phyloP scores from a whole-genome alignment of 2,888 invertebrate genomes.

The Cartodere bifasciata region DNA sequence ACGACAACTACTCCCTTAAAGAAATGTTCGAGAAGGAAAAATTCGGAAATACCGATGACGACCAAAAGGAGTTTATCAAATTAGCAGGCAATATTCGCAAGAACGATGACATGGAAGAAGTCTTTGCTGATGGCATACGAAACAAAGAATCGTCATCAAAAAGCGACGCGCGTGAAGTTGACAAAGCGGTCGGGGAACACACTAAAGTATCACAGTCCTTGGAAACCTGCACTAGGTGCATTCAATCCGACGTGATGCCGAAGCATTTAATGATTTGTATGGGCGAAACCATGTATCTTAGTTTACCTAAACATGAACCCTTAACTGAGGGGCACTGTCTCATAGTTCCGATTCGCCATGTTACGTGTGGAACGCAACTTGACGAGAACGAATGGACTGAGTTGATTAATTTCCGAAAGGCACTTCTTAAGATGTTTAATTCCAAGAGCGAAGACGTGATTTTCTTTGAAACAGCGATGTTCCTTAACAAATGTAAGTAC shows the following conservation, averaged over 20 bases:
- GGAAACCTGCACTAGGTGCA: constrained; percentile 72
- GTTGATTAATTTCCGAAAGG: constrained; percentile 65
- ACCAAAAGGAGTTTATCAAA: constrained; percentile 67
- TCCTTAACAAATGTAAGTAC: constrained; percentile 45
- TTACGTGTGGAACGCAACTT: constrained; percentile 62
- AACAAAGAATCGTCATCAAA: constrained; percentile 35
- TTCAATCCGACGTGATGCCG: constrained; percentile 64
- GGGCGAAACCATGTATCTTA: constrained; percentile 71
- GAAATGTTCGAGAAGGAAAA: constrained; percentile 78
- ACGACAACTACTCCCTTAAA: constrained; percentile 74
- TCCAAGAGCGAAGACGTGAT: constrained; percentile 65
- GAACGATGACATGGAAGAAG: constrained; percentile 71
- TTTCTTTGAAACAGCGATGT: constrained; percentile 80
- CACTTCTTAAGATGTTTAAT: constrained; percentile 65
- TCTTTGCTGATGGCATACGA: constrained; percentile 39
- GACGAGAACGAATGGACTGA: constrained; percentile 95
- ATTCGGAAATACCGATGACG: constrained; percentile 64
- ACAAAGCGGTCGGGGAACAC: constrained; percentile 62
- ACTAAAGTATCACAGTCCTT: constrained; percentile 53
- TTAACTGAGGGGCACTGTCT: constrained; percentile 76
- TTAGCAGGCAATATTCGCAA: constrained; percentile 53
- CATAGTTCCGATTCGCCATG: constrained; percentile 74
- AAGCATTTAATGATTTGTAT: constrained; percentile 78
- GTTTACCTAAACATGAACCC: constrained; percentile 68
- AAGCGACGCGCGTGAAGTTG: constrained; percentile 47